phyloP scores from a whole-genome alignment of 1,140 invertebrate genomes.

The Dreissena rostriformis region DNA sequence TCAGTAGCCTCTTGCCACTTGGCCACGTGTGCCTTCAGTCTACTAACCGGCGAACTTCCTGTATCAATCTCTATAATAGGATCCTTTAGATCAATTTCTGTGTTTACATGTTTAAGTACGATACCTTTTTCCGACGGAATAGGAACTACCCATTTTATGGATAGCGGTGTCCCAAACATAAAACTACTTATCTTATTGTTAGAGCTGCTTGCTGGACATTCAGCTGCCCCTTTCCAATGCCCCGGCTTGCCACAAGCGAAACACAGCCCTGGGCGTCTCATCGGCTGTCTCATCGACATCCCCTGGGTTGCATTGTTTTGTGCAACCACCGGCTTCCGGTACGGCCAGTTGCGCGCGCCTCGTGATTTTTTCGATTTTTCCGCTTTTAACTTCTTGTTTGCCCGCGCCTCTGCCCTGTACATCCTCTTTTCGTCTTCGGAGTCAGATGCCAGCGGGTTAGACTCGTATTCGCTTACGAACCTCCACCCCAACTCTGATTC shows the following conservation, averaged over 20 bases:
- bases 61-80: neutral
- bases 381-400: no score
- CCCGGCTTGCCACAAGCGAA: slow-evolving; percentile 41
- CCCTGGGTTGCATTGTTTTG: neutral
- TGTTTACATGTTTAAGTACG: neutral
- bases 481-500: no score
- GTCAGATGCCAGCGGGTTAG: no score
- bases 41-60: neutral
- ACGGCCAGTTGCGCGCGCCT: neutral
- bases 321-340: neutral
- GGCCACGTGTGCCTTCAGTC: neutral
- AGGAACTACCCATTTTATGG: no score
- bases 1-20: slow-evolving; percentile 2
- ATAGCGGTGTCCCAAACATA: neutral
- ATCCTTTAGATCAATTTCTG: neutral
- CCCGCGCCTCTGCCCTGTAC: no score
- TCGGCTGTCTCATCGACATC: neutral
- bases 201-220: neutral
- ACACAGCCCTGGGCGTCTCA: slow-evolving; percentile 20
- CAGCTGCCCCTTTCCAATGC: slow-evolving; percentile 13
- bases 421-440: neutral
- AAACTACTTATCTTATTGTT: slow-evolving; percentile 43
- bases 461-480: no score
- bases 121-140: no score
- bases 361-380: no score